A percentile compares a stretch with the other conserved stretches of the same genome.
Conservation (phyloP, 2,888 invertebrate genomes). For the Electrophaes corylata region DNA sequence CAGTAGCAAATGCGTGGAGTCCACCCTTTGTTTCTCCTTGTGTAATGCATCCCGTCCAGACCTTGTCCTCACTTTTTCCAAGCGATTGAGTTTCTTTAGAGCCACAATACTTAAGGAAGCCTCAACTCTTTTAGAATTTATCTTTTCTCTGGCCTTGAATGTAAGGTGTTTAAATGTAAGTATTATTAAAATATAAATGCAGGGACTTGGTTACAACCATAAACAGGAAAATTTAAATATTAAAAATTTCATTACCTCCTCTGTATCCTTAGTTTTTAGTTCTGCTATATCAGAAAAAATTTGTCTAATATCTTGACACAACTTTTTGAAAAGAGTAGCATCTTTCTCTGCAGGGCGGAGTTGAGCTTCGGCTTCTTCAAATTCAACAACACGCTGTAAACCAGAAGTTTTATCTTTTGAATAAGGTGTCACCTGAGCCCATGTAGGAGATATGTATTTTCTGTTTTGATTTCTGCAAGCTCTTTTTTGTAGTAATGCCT, state of each 20-base stretch:
- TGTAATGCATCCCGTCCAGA: constrained; percentile 92
- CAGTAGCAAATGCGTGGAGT: constrained; percentile 94
- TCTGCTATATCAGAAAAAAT: constrained; percentile 88
- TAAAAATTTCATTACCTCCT: constrained; percentile 75
- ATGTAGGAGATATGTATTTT: no score
- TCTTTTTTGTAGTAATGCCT: no score
- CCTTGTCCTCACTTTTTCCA: constrained; percentile 94
- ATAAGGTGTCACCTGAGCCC: no score
- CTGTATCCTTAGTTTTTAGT: constrained; percentile 84
- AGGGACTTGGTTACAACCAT: background rate
- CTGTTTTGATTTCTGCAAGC: no score
- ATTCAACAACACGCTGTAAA: constrained; percentile 86
- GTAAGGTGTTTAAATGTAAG: background rate
- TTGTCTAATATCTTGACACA: constrained; percentile 88
- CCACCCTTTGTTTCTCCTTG: constrained; percentile 94
- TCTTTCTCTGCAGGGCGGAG: constrained; percentile 87
- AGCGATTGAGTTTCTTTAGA: constrained; percentile 94
- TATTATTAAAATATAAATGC: background rate
- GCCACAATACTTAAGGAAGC: constrained; percentile 91
- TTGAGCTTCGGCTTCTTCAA: constrained; percentile 90
- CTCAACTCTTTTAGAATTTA: constrained; percentile 87
- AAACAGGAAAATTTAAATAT: background rate
- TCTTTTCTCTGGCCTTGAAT: constrained; percentile 84
- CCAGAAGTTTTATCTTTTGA: background rate
- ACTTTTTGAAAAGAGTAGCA: constrained; percentile 86